Conservation (phyloP, 2,888 invertebrate genomes). For the Notocelia uddmanniana region DNA sequence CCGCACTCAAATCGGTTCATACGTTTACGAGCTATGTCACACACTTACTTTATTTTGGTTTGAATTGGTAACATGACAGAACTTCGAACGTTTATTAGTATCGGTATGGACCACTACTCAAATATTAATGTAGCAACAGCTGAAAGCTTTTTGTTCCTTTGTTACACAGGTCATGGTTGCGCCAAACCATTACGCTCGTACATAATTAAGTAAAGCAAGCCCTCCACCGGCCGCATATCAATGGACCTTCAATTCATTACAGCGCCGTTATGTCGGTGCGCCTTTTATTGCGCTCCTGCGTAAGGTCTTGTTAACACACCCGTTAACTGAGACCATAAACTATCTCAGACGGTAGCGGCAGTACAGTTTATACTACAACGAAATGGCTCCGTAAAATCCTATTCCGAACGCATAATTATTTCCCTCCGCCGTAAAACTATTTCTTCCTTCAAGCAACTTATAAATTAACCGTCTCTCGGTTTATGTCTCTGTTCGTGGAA, state of each 20-base stretch:
- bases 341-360: slow-evolving; percentile 54
- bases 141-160: slow-evolving; percentile 16
- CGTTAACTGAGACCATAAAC: slow-evolving; percentile 56
- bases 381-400: slow-evolving; percentile 42
- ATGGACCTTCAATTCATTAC: slow-evolving; percentile 50
- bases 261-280: slow-evolving; percentile 56
- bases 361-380: slow-evolving; percentile 56
- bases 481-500: neutral
- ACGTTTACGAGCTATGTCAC: no score
- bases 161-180: neutral
- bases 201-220: slow-evolving; percentile 28
- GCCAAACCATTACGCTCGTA: slow-evolving; percentile 12
- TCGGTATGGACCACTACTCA: neutral
- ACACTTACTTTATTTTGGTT: neutral
- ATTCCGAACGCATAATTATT: slow-evolving; percentile 35
- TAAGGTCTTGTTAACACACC: slow-evolving; percentile 54
- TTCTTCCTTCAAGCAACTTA: slow-evolving; percentile 8
- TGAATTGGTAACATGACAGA: neutral
- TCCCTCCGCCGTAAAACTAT: slow-evolving; percentile 19
- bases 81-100: neutral
- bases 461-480: slow-evolving; percentile 1
- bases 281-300: slow-evolving; percentile 56
- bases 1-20: no score
- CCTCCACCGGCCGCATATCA: slow-evolving; percentile 20
- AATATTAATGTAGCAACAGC: slow-evolving; percentile 13